Percentiles rank a stretch among this genome's conserved stretches.
phyloP scores from a whole-genome alignment of 2,797 vertebrate genomes.

The Betta splendens region DNA sequence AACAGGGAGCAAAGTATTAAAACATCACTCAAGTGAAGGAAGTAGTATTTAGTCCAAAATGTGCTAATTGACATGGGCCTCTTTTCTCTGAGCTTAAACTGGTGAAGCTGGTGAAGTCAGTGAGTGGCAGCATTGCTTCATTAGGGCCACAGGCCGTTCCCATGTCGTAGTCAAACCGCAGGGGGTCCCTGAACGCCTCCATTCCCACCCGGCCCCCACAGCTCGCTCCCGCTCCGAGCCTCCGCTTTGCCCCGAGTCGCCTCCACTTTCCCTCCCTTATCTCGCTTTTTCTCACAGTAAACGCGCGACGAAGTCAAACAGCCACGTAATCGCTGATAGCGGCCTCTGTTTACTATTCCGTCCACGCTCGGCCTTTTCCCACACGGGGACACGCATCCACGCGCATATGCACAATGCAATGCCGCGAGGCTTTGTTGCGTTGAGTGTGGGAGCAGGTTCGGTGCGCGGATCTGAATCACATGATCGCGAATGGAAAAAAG shows the following conservation, averaged over 20 bases:
- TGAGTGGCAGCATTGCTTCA: slow-evolving; percentile 56
- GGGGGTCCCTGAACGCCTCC: slow-evolving; percentile 71
- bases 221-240: slow-evolving; percentile 9
- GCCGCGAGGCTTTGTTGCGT: slow-evolving; percentile 6
- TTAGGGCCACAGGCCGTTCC: slow-evolving; percentile 67
- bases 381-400: slow-evolving; percentile 43
- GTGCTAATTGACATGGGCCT: slow-evolving; percentile 5
- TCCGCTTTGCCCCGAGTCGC: slow-evolving; percentile 30
- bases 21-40: too few relatives aligned
- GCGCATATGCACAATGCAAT: too few relatives aligned
- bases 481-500: slow-evolving; percentile 59
- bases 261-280: slow-evolving; percentile 61
- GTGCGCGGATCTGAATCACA: slow-evolving; percentile 38
- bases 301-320: slow-evolving; percentile 59
- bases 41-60: too few relatives aligned
- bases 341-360: slow-evolving; percentile 58
- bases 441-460: slow-evolving; percentile 24
- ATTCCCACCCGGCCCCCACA: slow-evolving; percentile 61
- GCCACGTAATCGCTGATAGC: slow-evolving; percentile 63
- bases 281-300: slow-evolving; percentile 75
- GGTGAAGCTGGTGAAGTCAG: too few relatives aligned
- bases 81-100: slow-evolving; percentile 8
- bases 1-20: too few relatives aligned
- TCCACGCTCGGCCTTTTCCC: slow-evolving; percentile 72
- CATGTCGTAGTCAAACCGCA: slow-evolving; percentile 58